A percentile compares a stretch with the other conserved stretches of the same genome.
phyloP scores from a whole-genome alignment of 2,113 vertebrate species.

The Gnathonemus longibarbis region DNA sequence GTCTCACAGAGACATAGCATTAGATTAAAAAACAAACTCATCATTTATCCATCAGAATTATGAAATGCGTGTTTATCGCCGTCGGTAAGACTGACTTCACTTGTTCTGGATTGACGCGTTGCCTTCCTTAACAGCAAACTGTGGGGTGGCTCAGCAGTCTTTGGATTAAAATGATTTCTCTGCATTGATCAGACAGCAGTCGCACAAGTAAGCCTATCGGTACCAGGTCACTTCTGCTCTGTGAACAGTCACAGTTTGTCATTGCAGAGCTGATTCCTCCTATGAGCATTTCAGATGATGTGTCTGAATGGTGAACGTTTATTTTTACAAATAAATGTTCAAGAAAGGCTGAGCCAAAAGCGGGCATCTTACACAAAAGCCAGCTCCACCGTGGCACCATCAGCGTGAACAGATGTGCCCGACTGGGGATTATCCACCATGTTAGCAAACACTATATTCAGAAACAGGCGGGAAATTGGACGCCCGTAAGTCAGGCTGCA shows the following conservation, averaged over 20 bases:
- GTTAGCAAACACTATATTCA: constrained; percentile 14
- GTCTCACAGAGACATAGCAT: not conserved
- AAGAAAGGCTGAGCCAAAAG: not conserved
- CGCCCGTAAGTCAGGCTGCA: constrained; percentile 35
- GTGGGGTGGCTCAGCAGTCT: not conserved
- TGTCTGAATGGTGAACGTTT: not conserved
- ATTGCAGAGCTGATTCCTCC: not conserved
- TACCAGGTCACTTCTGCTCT: not conserved
- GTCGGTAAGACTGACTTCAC: not conserved
- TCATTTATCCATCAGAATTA: not conserved
- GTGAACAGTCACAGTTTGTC: not conserved
- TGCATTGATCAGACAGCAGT: not conserved
- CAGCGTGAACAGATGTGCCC: not conserved
- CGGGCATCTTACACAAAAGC: not conserved
- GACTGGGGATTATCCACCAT: constrained; percentile 8
- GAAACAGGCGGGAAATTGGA: constrained; percentile 33
- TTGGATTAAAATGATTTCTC: not conserved
- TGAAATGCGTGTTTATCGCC: not conserved
- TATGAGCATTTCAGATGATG: not conserved
- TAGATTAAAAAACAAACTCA: not conserved
- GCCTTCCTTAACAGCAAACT: not conserved
- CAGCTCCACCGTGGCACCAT: not conserved
- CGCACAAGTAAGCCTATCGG: too few relatives aligned
- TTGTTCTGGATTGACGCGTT: not conserved
- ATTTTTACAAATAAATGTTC: not conserved